These are phyloP conservation scores for Callorhinus ursinus DNA, from an alignment of 2,113 vertebrate species.

Conservation along the genomic window DNA sequence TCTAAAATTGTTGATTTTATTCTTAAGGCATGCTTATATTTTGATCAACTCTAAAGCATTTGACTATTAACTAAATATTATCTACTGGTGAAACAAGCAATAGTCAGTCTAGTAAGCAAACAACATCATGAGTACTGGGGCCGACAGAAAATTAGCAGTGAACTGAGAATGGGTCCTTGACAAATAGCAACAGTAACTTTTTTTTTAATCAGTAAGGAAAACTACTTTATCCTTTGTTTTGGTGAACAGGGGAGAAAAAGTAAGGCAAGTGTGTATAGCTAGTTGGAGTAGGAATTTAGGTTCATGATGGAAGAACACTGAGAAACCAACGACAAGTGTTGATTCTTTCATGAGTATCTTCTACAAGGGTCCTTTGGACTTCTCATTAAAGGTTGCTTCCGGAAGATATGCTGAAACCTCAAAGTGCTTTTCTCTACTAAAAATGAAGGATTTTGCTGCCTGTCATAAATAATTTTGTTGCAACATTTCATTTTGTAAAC, in stretches of 20 bases:
- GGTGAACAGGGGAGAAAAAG: not conserved
- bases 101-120: not conserved
- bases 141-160: not conserved
- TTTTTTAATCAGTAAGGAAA: not conserved
- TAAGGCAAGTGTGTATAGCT: not conserved
- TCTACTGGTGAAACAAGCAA: not conserved
- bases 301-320: not conserved
- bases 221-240: not conserved
- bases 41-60: not conserved
- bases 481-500: not conserved
- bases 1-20: not conserved
- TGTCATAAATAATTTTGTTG: conserved; percentile 24
- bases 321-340: not conserved
- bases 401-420: not conserved
- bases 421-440: not conserved
- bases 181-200: not conserved
- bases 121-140: not conserved
- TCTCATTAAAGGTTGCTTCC: not conserved
- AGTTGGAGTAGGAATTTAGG: not conserved
- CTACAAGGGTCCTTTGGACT: not conserved
- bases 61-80: not conserved
- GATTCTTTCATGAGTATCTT: not conserved
- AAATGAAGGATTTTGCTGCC: not conserved
- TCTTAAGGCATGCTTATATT: not conserved
- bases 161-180: not conserved